A percentile compares a stretch with the other conserved stretches of the same genome.
phyloP scores from a whole-genome alignment of 2,113 vertebrate genomes.

The Pyxicephalus adspersus region DNA sequence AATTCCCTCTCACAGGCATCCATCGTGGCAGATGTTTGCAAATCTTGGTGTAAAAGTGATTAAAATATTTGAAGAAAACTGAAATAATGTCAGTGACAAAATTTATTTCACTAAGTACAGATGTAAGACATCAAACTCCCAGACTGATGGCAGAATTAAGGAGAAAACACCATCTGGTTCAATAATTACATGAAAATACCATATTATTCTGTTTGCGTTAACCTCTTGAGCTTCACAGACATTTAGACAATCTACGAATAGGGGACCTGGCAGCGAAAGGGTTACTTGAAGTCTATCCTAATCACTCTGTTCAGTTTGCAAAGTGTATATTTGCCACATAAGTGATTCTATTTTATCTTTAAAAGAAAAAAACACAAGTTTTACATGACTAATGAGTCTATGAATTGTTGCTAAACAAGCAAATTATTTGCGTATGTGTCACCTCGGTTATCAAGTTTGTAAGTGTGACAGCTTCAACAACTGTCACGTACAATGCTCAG shows the following conservation, averaged over 20 bases:
- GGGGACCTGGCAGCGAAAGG: not conserved
- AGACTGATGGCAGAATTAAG: constrained; percentile 85
- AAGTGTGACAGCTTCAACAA: constrained; percentile 84
- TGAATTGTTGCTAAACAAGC: constrained; percentile 85
- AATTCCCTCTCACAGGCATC: constrained; percentile 68
- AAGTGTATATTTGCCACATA: constrained; percentile 65
- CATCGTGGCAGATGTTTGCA: constrained; percentile 80
- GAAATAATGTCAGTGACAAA: constrained; percentile 81
- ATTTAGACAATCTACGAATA: not conserved
- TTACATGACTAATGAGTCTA: constrained; percentile 78
- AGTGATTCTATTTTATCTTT: constrained; percentile 78
- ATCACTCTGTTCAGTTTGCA: constrained; percentile 78
- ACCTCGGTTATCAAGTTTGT: constrained; percentile 83
- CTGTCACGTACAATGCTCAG: constrained; percentile 82
- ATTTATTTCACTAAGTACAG: constrained; percentile 85
- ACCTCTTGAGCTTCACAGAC: constrained; percentile 58
- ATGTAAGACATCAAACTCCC: constrained; percentile 86
- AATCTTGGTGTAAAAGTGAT: constrained; percentile 80
- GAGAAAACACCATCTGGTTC: constrained; percentile 86
- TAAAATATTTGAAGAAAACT: constrained; percentile 85
- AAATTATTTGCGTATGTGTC: constrained; percentile 82
- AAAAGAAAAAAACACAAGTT: constrained; percentile 66
- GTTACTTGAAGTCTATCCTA: constrained; percentile 61
- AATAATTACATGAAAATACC: constrained; percentile 84
- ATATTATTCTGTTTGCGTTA: constrained; percentile 79